phyloP scores from a whole-genome alignment of 2,113 vertebrate genomes.

The Pristiophorus japonicus region DNA sequence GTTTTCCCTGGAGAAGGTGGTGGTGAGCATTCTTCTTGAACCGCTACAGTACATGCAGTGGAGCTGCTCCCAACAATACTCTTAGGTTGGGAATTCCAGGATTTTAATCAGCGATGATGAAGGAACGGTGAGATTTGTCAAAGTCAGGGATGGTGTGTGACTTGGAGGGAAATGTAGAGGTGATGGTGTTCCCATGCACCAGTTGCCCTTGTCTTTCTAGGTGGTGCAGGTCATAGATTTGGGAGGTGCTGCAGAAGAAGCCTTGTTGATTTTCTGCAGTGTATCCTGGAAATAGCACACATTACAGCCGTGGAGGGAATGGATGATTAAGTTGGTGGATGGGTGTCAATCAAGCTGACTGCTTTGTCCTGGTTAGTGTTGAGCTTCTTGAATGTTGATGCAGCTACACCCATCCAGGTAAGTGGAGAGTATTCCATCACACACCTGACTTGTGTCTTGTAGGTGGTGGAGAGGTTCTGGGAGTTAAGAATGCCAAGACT shows the following conservation, averaged over 20 bases:
- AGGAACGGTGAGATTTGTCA: background rate
- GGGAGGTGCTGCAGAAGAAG: background rate
- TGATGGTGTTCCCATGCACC: background rate
- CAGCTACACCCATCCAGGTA: background rate
- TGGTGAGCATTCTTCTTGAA: background rate
- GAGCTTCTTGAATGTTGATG: background rate
- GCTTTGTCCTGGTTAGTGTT: background rate
- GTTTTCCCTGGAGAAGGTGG: background rate
- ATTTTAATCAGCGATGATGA: background rate
- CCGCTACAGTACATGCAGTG: background rate
- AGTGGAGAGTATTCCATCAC: background rate
- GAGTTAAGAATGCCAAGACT: background rate
- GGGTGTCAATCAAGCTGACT: background rate
- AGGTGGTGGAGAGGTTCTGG: background rate
- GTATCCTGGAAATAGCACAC: background rate
- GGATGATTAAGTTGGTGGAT: background rate
- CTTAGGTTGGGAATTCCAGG: background rate
- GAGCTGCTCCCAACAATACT: background rate
- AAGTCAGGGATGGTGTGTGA: background rate
- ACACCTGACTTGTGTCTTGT: background rate
- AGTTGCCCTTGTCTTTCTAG: background rate
- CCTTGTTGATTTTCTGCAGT: background rate
- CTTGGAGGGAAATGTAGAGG: background rate
- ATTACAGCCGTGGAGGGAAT: background rate
- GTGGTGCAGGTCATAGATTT: background rate